These are phyloP conservation scores for Picus viridis DNA, from an alignment of 2,797 vertebrate genomes.

Conservation along the genomic window DNA sequence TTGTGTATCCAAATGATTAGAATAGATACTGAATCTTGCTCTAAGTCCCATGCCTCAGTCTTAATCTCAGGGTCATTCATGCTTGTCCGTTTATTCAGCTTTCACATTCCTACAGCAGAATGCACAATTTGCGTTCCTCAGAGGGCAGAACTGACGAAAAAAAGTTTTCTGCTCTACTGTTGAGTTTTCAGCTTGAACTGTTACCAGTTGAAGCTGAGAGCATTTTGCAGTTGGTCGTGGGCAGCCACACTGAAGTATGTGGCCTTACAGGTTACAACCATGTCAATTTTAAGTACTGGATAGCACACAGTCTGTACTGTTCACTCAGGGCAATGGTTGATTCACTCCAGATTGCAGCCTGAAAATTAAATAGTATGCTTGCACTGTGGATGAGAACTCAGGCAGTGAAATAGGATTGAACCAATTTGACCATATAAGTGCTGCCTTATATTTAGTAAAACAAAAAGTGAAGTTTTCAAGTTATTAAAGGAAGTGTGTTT, in stretches of 20 bases:
- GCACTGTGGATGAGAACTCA: not conserved
- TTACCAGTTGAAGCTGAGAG: not conserved
- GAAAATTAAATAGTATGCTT: not conserved
- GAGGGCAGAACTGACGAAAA: not conserved
- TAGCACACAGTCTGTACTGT: not conserved
- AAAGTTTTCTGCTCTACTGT: not conserved
- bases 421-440: not conserved
- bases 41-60: fast-evolving
- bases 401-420: not conserved
- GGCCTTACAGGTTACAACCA: not conserved
- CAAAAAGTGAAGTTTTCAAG: not conserved
- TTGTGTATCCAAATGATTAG: not conserved
- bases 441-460: not conserved
- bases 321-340: not conserved
- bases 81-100: not conserved
- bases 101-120: not conserved
- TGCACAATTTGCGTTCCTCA: not conserved
- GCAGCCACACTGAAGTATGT: not conserved
- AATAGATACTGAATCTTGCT: not conserved
- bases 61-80: not conserved
- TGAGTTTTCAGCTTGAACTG: not conserved
- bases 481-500: not conserved
- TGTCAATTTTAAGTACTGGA: not conserved
- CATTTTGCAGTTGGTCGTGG: not conserved
- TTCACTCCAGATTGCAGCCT: not conserved